These are phyloP conservation scores for Chloromyia formosa DNA, from an alignment of 2,888 invertebrate genomes.

Conservation along the genomic window DNA sequence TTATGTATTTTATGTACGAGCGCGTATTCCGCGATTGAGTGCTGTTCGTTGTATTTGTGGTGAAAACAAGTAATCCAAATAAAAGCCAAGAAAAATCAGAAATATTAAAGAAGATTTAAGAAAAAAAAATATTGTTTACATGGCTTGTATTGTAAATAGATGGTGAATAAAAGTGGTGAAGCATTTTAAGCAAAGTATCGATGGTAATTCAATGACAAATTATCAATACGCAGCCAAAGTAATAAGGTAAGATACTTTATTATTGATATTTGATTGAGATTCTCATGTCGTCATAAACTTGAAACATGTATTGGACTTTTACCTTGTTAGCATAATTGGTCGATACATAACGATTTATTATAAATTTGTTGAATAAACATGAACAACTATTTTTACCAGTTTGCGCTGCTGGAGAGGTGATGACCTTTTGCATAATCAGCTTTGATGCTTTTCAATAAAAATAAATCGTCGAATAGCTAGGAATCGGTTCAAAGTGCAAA, in stretches of 20 bases:
- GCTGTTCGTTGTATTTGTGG: not conserved
- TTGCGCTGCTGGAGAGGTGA: not conserved
- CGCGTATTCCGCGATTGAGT: not conserved
- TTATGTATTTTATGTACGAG: too few species aligned
- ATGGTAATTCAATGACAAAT: constrained; percentile 40
- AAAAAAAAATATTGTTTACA: constrained; percentile 18
- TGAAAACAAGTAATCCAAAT: constrained; percentile 9
- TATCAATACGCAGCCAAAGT: constrained; percentile 36
- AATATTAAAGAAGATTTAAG: too few species aligned
- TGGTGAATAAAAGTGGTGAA: constrained; percentile 2
- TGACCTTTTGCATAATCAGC: constrained; percentile 24
- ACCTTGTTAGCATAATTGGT: not conserved
- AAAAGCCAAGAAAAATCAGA: not conserved
- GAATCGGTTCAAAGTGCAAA: too few species aligned
- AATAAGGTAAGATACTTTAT: constrained; percentile 17
- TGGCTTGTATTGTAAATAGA: constrained; percentile 22
- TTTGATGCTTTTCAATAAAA: not conserved
- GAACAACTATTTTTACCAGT: not conserved
- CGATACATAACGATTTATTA: not conserved
- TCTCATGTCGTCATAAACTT: too few species aligned
- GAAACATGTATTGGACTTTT: not conserved
- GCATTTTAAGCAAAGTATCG: not conserved
- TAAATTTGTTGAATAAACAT: not conserved
- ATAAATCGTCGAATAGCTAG: not conserved
- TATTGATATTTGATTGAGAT: too few species aligned